Base-by-base conservation (phyloP, 2,888 invertebrate genomes). In the Dromius quadrimaculatus region DNA sequence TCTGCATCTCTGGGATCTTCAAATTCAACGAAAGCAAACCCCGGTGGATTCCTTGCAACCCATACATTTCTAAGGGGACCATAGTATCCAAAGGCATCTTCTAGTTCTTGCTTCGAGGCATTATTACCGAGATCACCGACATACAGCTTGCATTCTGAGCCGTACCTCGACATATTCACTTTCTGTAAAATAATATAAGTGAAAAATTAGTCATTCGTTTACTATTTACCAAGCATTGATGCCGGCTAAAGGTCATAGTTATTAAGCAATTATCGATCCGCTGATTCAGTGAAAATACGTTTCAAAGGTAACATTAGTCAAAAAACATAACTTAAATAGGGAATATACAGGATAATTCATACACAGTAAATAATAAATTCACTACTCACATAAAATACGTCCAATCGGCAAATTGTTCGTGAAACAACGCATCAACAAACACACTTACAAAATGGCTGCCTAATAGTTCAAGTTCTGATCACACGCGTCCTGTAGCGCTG, bases 21-120 rank as follows among this genome's bases (percentile, higher is more conserved):
- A 81, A 93, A 96, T 81, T 96, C 95, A 1, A 96, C 94, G 83
- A 96, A 96, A 4, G 95, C 96, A 83, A 97, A 96, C 63, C 96
- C 97, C 71, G 97, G 96, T 9, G 95, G 95, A 82, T 97, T 96
- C 76, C 97, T 87, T 0, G 97, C 97, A n/a, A 98, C 96, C 97
- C 97, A 98, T 47, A 97, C 97, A 84, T 95, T 97, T 77, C 94
- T 88, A 76, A 97, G 84, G 0, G 94, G 92, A 8, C 97, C 97
- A 80, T 95, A 97, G 78, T 95, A 92, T 71, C 92, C 90, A 84
- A 97, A 98, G 11, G 94, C 93, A 81, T 95, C 93, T 84, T 97
- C 97, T 69, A 95, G 86, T 83, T 96, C 96, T 78, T 95, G 93
- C 84, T 96, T 95, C 72, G 95, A 93, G 28, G 97, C 96, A 78